Percentiles rank a stretch among this genome's conserved stretches.
These are phyloP conservation scores for Stegostoma tigrinum DNA, from an alignment of 2,113 vertebrate genomes.

Conservation along the genomic window DNA sequence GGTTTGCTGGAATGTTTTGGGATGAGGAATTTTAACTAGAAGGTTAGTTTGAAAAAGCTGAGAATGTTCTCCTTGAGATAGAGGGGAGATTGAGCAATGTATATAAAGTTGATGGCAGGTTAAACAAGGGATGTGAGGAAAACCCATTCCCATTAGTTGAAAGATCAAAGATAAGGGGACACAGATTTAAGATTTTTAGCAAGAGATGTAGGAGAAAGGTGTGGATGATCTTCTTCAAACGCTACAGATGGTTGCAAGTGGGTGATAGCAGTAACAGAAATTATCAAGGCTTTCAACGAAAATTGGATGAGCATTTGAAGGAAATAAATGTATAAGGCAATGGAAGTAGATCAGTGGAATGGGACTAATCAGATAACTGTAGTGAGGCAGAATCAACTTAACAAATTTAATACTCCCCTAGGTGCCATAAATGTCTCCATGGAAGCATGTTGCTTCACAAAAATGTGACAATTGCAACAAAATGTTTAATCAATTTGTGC, in stretches of 20 bases:
- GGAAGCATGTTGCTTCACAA: background rate
- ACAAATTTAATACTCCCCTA: background rate
- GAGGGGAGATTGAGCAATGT: background rate
- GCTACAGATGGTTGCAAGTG: background rate
- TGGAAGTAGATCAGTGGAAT: background rate
- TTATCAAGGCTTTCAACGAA: background rate
- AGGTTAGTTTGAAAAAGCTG: background rate
- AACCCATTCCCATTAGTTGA: no score
- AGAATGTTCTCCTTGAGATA: background rate
- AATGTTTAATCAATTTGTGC: background rate
- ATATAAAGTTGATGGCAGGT: background rate
- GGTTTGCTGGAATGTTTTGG: background rate
- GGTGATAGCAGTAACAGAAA: no score
- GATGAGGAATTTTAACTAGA: background rate
- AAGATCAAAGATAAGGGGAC: no score
- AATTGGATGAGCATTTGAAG: background rate
- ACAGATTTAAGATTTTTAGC: no score
- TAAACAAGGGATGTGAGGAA: background rate
- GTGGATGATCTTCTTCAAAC: background rate
- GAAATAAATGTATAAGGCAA: background rate
- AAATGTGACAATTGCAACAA: background rate
- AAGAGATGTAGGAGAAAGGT: background rate
- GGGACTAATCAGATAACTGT: background rate
- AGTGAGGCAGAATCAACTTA: background rate
- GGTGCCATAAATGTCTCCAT: background rate